Evolutionary conservation across 1,140 invertebrate species (phyloP).

Genomic region (Leptonema lineaticorne): DNA sequence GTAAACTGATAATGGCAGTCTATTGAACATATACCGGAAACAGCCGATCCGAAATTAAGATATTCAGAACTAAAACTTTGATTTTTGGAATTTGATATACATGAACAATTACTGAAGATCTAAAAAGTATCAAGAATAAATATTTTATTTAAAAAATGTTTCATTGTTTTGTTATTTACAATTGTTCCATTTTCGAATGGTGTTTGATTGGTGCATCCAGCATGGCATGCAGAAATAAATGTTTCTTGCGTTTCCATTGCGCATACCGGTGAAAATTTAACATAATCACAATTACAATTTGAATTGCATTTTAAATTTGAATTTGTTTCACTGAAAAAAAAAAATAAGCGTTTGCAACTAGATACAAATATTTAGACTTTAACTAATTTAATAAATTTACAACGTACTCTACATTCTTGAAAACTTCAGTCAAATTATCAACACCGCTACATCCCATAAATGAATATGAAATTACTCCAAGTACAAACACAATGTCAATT

Average conservation of each 20-base stretch:
- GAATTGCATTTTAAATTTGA: slow-evolving; percentile 58
- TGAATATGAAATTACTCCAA: slow-evolving; percentile 65
- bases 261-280: slow-evolving; percentile 70
- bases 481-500: slow-evolving; percentile 62
- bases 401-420: background rate
- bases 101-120: slow-evolving; percentile 59
- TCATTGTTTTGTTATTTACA: background rate
- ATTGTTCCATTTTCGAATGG: slow-evolving; percentile 42
- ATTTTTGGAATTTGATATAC: slow-evolving; percentile 44
- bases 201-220: slow-evolving; percentile 59
- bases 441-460: slow-evolving; percentile 68
- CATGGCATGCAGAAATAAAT: slow-evolving; percentile 71
- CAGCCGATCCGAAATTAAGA: background rate
- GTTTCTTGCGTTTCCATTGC: slow-evolving; percentile 55
- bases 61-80: background rate
- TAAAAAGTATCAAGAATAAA: slow-evolving; percentile 35
- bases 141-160: background rate
- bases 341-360: background rate
- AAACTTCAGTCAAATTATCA: slow-evolving; percentile 48
- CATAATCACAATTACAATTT: slow-evolving; percentile 65
- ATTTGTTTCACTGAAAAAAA: slow-evolving; percentile 26
- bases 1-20: slow-evolving; percentile 67
- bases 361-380: too few relatives aligned
- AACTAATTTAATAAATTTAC: background rate
- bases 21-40: slow-evolving; percentile 63